Percentiles rank a stretch among this genome's conserved stretches.
Evolutionary conservation across 2,797 vertebrate species (phyloP).

Genomic region (Chaetodon trifasciatus): DNA sequence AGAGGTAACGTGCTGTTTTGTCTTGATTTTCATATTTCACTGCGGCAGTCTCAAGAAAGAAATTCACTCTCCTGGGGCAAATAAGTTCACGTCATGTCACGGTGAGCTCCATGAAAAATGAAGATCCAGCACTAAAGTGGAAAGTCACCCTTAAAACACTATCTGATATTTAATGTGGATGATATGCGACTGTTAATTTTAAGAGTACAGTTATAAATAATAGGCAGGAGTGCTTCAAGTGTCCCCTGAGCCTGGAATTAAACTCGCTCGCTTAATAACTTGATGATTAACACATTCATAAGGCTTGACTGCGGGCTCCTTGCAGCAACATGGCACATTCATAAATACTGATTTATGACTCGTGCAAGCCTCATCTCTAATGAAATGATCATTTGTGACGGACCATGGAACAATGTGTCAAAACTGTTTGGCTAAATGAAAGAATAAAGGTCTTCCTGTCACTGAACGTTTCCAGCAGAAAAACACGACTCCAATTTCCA

Average conservation of each 20-base stretch:
- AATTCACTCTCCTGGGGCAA: neutral
- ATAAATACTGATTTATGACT: conserved; percentile 70
- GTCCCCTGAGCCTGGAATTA: conserved; percentile 61
- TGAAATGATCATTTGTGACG: conserved; percentile 58
- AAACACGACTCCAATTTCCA: conserved; percentile 13
- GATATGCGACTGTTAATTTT: conserved; percentile 45
- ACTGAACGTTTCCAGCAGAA: conserved; percentile 35
- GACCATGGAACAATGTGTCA: conserved; percentile 60
- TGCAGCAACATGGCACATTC: conserved; percentile 32
- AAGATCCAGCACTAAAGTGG: conserved; percentile 18
- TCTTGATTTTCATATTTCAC: neutral
- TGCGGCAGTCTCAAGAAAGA: conserved; percentile 5
- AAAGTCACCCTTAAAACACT: conserved; percentile 44
- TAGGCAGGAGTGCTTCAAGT: conserved; percentile 22
- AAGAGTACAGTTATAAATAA: conserved; percentile 55
- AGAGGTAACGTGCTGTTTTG: neutral
- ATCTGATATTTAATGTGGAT: conserved; percentile 44
- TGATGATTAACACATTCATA: conserved; percentile 66
- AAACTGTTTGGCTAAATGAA: conserved; percentile 52
- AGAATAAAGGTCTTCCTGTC: conserved; percentile 61
- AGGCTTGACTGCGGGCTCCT: conserved; percentile 46
- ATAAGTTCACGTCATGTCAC: conserved; percentile 11
- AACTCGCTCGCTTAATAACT: conserved; percentile 68
- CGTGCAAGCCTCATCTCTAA: conserved; percentile 20
- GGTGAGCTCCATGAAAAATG: conserved; percentile 32